These are phyloP conservation scores for Callaeas wilsoni DNA, from an alignment of 2,113 vertebrate species.

Conservation along the genomic window DNA sequence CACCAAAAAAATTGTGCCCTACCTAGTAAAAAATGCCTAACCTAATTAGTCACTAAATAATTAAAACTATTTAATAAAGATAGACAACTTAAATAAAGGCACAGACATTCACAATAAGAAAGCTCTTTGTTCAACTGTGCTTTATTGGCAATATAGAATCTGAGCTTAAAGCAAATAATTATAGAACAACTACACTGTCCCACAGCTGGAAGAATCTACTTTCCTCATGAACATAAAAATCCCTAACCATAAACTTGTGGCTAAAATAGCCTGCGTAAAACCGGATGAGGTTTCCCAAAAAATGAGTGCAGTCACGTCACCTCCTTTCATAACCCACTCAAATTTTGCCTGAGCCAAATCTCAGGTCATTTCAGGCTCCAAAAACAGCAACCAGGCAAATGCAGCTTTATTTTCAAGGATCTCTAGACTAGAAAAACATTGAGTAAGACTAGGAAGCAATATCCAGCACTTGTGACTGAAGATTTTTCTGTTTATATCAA, in stretches of 20 bases:
- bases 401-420: neutral
- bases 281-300: slow-evolving; percentile 33
- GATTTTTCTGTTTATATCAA: neutral
- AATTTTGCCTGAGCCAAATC: neutral
- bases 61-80: neutral
- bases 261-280: slow-evolving; percentile 1
- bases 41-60: neutral
- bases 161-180: neutral
- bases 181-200: neutral
- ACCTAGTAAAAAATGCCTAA: neutral
- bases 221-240: slow-evolving; percentile 6
- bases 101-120: neutral
- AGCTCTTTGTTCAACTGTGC: neutral
- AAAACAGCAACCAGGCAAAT: neutral
- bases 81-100: neutral
- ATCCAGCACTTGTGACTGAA: neutral
- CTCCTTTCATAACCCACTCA: slow-evolving; percentile 31
- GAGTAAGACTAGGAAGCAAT: neutral
- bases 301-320: neutral
- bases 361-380: slow-evolving; percentile 25
- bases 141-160: neutral
- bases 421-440: neutral
- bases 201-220: slow-evolving; percentile 1
- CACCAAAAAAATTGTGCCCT: neutral
- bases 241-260: slow-evolving; percentile 5